Evolutionary conservation across 2,888 invertebrate species (phyloP).

Genomic region (Oscheius onirici): DNA sequence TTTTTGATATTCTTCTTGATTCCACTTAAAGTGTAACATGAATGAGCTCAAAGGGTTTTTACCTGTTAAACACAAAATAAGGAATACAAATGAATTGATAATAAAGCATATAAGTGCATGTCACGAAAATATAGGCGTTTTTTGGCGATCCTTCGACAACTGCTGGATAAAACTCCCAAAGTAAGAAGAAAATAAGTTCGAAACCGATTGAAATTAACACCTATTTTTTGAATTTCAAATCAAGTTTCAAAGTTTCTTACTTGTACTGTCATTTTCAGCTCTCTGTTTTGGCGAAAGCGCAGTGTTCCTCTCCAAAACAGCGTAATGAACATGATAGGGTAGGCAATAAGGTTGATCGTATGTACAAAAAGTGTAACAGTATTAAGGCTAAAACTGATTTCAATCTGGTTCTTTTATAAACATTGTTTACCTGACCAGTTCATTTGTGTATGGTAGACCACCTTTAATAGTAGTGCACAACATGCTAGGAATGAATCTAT

Average conservation of each 20-base stretch:
- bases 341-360: not conserved
- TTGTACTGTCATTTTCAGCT: not conserved
- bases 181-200: not conserved
- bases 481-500: not conserved
- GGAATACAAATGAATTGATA: constrained; percentile 17
- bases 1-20: not conserved
- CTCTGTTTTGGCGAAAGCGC: not conserved
- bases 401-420: not conserved
- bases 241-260: not conserved
- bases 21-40: not conserved
- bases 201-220: not conserved
- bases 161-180: not conserved
- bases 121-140: not conserved
- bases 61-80: constrained; percentile 16
- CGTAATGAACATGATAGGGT: not conserved
- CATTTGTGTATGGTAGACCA: not conserved
- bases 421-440: not conserved
- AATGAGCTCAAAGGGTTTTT: too few relatives aligned
- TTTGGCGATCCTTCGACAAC: not conserved
- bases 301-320: not conserved
- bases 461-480: not conserved
- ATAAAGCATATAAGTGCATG: not conserved
- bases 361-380: not conserved
- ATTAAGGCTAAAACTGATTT: not conserved
- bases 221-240: not conserved